Percentiles rank a stretch among this genome's conserved stretches.
Conservation (phyloP, 2,888 invertebrate species). For the Germaria angustata region DNA sequence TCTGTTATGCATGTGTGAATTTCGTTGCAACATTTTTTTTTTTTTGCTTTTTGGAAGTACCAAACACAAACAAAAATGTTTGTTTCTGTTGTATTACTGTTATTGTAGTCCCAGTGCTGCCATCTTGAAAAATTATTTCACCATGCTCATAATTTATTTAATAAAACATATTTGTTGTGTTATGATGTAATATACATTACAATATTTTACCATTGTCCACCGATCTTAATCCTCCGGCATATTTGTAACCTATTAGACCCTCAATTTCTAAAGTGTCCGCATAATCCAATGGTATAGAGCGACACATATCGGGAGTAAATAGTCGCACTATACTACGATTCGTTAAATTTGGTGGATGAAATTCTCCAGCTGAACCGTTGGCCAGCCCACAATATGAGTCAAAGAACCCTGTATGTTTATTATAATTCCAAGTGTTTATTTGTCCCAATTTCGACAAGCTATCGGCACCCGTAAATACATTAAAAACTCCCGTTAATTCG, state of each 20-base stretch:
- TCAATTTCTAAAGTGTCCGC: constrained; percentile 82
- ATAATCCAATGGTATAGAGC: constrained; percentile 84
- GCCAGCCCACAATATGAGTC: constrained; percentile 83
- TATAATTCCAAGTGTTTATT: constrained; percentile 87
- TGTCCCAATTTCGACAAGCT: constrained; percentile 85
- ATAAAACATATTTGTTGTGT: too few species aligned
- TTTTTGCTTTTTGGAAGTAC: too few species aligned
- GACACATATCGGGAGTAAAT: constrained; percentile 89
- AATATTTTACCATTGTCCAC: constrained; percentile 87
- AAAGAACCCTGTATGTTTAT: constrained; percentile 82
- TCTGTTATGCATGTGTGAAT: too few species aligned
- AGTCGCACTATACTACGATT: constrained; percentile 82
- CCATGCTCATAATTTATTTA: too few species aligned
- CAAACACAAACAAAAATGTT: too few species aligned
- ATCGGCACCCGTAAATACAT: constrained; percentile 86
- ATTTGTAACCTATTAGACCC: constrained; percentile 85
- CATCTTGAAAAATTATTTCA: too few species aligned
- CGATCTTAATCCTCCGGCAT: constrained; percentile 83
- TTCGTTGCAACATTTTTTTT: too few species aligned
- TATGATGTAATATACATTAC: too few species aligned
- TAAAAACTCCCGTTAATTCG: constrained; percentile 87
- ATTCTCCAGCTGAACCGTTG: constrained; percentile 89
- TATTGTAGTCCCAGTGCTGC: too few species aligned
- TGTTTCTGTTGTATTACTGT: too few species aligned
- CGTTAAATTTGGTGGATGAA: constrained; percentile 85